Evolutionary conservation across 2,888 invertebrate species (phyloP), one percentile per base, ranked within the genome.

Genomic region (Spodoptera exigua): DNA sequence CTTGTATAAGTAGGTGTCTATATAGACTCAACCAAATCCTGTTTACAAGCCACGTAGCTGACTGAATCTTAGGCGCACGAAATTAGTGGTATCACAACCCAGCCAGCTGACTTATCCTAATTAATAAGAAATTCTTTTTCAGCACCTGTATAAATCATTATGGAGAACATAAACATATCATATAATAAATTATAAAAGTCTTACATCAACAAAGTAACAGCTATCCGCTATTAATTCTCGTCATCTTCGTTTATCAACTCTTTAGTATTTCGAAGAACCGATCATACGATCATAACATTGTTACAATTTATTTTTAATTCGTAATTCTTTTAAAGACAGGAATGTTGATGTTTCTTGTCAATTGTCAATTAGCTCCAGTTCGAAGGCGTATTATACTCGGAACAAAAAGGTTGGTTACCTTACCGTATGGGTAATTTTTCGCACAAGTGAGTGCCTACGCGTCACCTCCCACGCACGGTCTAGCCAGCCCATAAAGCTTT

Each of bases 341-440:
- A 70, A 72, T 75, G 41, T 55, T 55, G 66, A 65, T 58, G 74
- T 78, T 65, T 73, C 44, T 9, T 68, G 76, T 78, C 66, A 74
- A 44, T 9, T 68, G 76, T 74, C 75, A 74, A 55, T 71, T 55
- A 55, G 51, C 52, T 36, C 45, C 66, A 39, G 48, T 55, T 43
- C 44, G 40, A 17, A 63, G 58, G 60, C 69, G 61, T 76, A 65
- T 54, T 59, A 61, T 71, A 48, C 47, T 49, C 13, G 37, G 55
- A 63, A 66, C 64, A 72, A 61, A 74, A 69, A 61, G 63, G 51
- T 57, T 62, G 48, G 48, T 61, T 64, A 53, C 56, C 5, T 56
- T 49, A 34, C 44, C 37, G 41, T 61, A 51, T 45, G 61, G 63
- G 69, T 78, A 76, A 76, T 78, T 78, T 79, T 72, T 72, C 70